phyloP scores from a whole-genome alignment of 2,888 invertebrate species.

The Cantharis lateralis region DNA sequence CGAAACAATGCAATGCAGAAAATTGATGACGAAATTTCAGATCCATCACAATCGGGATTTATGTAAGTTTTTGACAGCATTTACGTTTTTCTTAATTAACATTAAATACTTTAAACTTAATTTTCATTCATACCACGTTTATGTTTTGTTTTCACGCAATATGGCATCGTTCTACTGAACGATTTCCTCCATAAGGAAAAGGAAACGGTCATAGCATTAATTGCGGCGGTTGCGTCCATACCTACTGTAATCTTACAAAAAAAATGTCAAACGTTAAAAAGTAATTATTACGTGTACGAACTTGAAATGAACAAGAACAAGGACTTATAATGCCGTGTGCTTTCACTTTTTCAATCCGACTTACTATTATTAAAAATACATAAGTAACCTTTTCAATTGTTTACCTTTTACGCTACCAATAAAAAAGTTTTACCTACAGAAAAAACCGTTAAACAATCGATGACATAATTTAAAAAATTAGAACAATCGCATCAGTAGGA shows the following conservation, averaged over 20 bases:
- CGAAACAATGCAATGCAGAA: neutral
- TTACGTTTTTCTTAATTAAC: neutral
- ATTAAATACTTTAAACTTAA: neutral
- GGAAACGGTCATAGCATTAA: constrained; percentile 5
- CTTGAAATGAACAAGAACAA: neutral
- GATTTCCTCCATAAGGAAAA: constrained; percentile 15
- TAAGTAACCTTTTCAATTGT: neutral
- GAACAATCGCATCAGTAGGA: neutral
- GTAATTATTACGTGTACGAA: neutral
- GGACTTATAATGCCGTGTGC: neutral
- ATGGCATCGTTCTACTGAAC: constrained; percentile 11
- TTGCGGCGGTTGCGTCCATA: neutral
- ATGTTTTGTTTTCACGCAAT: constrained; percentile 8
- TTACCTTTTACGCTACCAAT: neutral
- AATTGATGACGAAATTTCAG: neutral
- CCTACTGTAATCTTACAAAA: neutral
- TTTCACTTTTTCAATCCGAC: neutral
- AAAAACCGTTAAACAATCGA: neutral
- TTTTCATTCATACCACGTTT: neutral
- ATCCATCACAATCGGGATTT: neutral
- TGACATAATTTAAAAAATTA: neutral
- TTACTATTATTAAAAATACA: neutral
- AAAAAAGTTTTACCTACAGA: neutral
- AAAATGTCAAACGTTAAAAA: neutral
- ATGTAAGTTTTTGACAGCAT: neutral